Evolutionary conservation across 2,888 invertebrate species (phyloP), one percentile per base, ranked within the genome.

Genomic region (Norana najaformis): DNA sequence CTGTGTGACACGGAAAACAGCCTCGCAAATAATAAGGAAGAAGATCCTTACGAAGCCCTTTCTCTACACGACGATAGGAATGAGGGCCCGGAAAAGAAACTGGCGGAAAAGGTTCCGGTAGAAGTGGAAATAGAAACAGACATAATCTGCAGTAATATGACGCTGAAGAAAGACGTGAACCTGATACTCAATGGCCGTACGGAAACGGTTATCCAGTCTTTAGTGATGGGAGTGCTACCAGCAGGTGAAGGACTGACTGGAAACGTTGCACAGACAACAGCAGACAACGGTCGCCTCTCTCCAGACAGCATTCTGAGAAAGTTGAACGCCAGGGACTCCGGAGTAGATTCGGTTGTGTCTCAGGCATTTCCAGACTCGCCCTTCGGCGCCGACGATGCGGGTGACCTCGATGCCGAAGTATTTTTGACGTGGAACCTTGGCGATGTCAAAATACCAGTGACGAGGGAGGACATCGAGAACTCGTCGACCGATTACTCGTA

Each of bases 401-500:
- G 5, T 35, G n/a, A 30, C 35, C 35, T 36, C 35, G 83, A 83
- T 16, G 34, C 83, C 37, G n/a, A 88, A n/a, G 14, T 90, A 8
- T 47, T 38, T 38, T 88, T 37, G 23, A n/a, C 88, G 47, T 36
- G 35, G 35, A 88, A 39, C 39, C 69, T 82, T 13, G 83, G 53
- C 34, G 38, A 69, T n/a, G 34, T 89, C 11, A 89, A 89, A 82
- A 47, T 47, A 47, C 47, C 47, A 47, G 23, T 47, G 23, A 53
- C 53, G 30, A 11, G 88, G 13, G 90, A 89, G 18, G 39, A 90
- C 23, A 38, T 36, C 35, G 89, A 91, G 1, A 90, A 88, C 35
- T 91, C 91, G 11, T 88, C 90, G 20, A 89, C 90, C 20, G 91
- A 91, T n/a, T 89, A 91, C 39, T 92, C 92, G 14, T 92, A 92